phyloP scores from a whole-genome alignment of 2,113 vertebrate species.

The Haplochromis burtoni region DNA sequence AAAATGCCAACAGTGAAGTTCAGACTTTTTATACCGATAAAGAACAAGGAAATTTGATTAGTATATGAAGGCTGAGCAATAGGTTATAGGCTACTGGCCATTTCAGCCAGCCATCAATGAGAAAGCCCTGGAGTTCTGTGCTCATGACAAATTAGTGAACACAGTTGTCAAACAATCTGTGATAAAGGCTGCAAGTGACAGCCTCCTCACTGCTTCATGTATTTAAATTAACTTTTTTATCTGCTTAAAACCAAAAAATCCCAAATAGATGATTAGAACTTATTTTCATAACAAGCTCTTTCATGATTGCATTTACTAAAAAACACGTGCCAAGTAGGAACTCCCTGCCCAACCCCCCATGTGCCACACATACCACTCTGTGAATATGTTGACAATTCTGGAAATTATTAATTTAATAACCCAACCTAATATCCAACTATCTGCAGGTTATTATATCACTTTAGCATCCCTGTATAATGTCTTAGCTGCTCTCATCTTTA shows the following conservation, averaged over 20 bases:
- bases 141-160: background rate
- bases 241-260: background rate
- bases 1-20: background rate
- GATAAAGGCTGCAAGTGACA: background rate
- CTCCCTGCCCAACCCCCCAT: background rate
- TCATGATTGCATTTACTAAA: background rate
- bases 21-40: background rate
- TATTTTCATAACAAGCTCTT: background rate
- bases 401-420: background rate
- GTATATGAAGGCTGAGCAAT: background rate
- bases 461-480: background rate
- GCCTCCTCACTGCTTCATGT: background rate
- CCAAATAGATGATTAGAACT: background rate
- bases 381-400: background rate
- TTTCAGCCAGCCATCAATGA: background rate
- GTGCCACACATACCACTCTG: background rate
- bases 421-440: background rate
- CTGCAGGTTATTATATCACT: background rate
- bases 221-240: background rate
- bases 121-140: background rate
- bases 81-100: background rate
- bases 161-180: background rate
- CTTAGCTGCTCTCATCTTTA: background rate
- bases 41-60: background rate
- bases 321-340: background rate